phyloP scores from a whole-genome alignment of 2,797 vertebrate species.

The Rhyacichthys aspro region DNA sequence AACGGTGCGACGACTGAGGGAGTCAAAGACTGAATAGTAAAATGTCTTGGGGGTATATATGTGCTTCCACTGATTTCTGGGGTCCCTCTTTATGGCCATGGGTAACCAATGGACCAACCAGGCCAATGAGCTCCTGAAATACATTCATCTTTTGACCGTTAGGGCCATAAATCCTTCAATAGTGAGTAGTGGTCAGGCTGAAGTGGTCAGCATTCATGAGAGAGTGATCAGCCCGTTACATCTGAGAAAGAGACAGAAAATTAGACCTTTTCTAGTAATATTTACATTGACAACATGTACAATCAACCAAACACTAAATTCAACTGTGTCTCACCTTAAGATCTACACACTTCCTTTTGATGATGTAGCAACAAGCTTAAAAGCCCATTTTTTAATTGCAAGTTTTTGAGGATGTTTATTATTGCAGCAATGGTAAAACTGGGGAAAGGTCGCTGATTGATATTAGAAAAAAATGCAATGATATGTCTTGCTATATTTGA shows the following conservation, averaged over 20 bases:
- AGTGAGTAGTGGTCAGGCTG: not conserved
- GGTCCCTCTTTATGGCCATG: conserved; percentile 56
- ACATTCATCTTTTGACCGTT: conserved; percentile 48
- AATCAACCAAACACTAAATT: not conserved
- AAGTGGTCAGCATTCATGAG: conserved; percentile 18
- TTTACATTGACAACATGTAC: not conserved
- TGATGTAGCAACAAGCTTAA: too few relatives aligned
- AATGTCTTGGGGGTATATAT: conserved; percentile 50
- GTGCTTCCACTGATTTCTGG: conserved; percentile 13
- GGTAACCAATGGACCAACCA: conserved; percentile 22
- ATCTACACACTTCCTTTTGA: not conserved
- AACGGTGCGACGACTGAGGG: conserved; percentile 18
- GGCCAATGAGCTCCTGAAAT: conserved; percentile 54
- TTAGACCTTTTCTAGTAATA: too few relatives aligned
- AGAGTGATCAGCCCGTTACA: not conserved
- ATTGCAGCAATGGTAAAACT: too few relatives aligned
- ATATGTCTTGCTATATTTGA: too few relatives aligned
- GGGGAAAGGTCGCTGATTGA: too few relatives aligned
- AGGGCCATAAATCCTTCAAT: conserved; percentile 34
- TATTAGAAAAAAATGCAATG: too few relatives aligned
- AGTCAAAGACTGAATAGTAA: conserved; percentile 25
- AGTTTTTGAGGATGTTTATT: not conserved
- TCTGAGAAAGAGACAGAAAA: not conserved
- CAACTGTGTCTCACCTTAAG: not conserved
- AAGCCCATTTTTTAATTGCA: too few relatives aligned